Evolutionary conservation across 2,113 vertebrate species (phyloP), one percentile per base, ranked within the genome.

Genomic region (Prolemur simus): DNA sequence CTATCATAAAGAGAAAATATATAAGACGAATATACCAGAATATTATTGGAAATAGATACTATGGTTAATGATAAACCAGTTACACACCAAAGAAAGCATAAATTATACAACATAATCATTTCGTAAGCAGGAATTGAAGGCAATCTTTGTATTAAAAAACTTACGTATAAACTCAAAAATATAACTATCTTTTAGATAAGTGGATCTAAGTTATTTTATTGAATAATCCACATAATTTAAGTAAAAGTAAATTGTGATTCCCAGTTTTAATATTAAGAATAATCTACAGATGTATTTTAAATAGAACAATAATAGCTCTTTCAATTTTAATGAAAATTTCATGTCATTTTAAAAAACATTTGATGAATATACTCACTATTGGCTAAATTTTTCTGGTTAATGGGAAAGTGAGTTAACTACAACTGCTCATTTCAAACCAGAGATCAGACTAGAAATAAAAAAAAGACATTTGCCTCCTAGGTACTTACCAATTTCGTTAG

Each of bases 401-500:
- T 97, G 82, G 85, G 74, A 96, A 95, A 89, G 58, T 90, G 76
- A 95, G 87, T 97, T 98, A 97, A 97, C 89, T 92, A 29, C 74
- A 98, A 97, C 87, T 98, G 77, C 69, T 97, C 97, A 97, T 98
- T 98, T 98, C 92, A 96, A 97, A 95, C 94, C 56, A 98, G 89
- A 97, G 98, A 98, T 97, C 80, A 98, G 74, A 92, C 77, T 97
- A 91, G 69, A 98, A 98, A 97, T 97, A 97, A 96, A 96, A 97
- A 71, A 96, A 97, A 97, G 87, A 96, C 87, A 98, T 98, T 98
- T 98, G 96, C 98, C 97, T 98, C 97, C 97, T 98, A 98, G 97
- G 96, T 98, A 97, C 98, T 98, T 98, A 98, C 96, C 47, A 88
- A 98, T 99, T 98, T 98, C 98, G 98, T 98, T 98, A 98, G 93